Evolutionary conservation across 2,888 invertebrate genomes (phyloP).

Genomic region (Melanotus villosus): DNA sequence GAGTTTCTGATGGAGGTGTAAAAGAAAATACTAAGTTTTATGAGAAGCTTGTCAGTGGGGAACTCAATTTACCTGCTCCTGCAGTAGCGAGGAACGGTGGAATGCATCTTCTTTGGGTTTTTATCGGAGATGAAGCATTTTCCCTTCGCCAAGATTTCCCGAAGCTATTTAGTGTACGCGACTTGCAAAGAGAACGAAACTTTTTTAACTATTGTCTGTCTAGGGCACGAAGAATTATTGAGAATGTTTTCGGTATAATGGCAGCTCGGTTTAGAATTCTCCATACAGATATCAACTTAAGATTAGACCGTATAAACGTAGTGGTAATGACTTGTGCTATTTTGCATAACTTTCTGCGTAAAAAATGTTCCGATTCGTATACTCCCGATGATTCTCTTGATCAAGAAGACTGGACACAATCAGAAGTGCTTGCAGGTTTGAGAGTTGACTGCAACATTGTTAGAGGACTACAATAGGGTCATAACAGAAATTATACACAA

Average conservation of each 20-base stretch:
- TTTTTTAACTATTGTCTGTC: conserved; percentile 40
- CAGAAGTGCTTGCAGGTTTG: background rate
- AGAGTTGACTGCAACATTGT: background rate
- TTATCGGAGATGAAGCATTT: background rate
- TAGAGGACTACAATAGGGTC: background rate
- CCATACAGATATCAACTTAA: background rate
- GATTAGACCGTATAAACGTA: background rate
- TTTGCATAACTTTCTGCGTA: background rate
- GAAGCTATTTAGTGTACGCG: background rate
- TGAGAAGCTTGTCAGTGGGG: too few relatives aligned
- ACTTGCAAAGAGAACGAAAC: conserved; percentile 10
- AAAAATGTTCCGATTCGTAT: background rate
- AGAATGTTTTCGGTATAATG: conserved; percentile 23
- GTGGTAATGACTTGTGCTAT: background rate
- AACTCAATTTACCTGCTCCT: background rate
- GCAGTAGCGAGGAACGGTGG: background rate
- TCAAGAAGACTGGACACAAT: background rate
- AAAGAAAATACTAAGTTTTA: too few relatives aligned
- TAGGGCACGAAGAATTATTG: conserved; percentile 37
- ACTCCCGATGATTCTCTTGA: background rate
- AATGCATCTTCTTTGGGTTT: background rate
- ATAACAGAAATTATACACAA: background rate
- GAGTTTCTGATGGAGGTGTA: too few relatives aligned
- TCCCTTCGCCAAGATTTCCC: background rate
- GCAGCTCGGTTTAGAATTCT: background rate